Evolutionary conservation across 2,888 invertebrate genomes (phyloP).

Genomic region (Lagria hirta): DNA sequence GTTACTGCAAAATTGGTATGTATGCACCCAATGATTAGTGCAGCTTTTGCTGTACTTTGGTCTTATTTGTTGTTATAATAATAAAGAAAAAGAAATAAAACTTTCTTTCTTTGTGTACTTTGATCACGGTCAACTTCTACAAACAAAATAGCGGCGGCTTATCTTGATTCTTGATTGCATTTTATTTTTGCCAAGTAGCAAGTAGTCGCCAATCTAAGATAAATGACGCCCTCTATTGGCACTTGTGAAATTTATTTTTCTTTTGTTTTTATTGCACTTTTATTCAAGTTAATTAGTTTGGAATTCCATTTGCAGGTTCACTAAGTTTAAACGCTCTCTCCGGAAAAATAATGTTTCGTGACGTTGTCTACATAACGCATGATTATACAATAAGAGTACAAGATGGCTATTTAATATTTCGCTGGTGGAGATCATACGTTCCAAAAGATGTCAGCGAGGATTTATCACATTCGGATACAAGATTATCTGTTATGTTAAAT

Average conservation of each 20-base stretch:
- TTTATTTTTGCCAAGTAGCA: too few species aligned
- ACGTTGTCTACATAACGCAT: conserved; percentile 90
- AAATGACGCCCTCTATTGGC: too few species aligned
- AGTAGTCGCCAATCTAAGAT: too few species aligned
- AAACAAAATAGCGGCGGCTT: too few species aligned
- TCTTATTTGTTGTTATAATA: too few species aligned
- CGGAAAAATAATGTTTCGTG: conserved; percentile 98
- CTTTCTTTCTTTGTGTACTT: too few species aligned
- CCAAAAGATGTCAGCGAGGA: conserved; percentile 95
- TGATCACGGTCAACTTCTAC: too few species aligned
- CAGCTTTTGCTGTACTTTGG: conserved; percentile 19
- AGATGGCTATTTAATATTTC: conserved; percentile 95
- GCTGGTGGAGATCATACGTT: conserved; percentile 97
- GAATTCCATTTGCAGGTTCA: conserved; percentile 68
- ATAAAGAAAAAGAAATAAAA: too few species aligned
- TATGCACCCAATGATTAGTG: not conserved
- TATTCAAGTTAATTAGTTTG: conserved; percentile 4
- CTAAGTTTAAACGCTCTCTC: conserved; percentile 93
- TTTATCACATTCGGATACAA: conserved; percentile 91
- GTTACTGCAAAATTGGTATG: conserved; percentile 84
- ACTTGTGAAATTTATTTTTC: too few species aligned
- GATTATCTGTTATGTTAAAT: conserved; percentile 86
- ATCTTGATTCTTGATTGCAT: too few species aligned
- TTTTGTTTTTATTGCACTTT: conserved; percentile 10
- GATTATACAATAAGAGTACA: conserved; percentile 92